These are phyloP conservation scores for Planiliza haematocheilus DNA, from an alignment of 2,113 vertebrate species.

Conservation along the genomic window DNA sequence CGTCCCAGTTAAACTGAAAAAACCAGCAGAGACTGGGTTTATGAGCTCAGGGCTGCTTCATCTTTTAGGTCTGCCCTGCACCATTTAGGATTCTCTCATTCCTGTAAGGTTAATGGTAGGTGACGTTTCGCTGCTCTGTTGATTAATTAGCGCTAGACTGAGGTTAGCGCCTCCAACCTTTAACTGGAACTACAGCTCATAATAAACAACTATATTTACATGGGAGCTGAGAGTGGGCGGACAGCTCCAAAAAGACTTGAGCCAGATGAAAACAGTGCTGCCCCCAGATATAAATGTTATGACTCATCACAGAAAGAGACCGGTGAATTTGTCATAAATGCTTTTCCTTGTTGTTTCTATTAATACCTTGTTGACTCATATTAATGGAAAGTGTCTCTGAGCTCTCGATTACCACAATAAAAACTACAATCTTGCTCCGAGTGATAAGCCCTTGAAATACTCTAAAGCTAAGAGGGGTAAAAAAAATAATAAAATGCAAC, in stretches of 20 bases:
- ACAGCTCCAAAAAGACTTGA: slow-evolving; percentile 40
- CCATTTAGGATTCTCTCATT: slow-evolving; percentile 58
- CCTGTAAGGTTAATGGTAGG: slow-evolving; percentile 70
- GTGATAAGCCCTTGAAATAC: slow-evolving; percentile 38
- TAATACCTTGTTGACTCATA: slow-evolving; percentile 54
- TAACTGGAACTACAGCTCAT: slow-evolving; percentile 46
- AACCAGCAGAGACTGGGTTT: background rate
- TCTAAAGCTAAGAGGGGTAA: slow-evolving; percentile 13
- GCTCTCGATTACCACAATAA: slow-evolving; percentile 38
- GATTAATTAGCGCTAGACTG: slow-evolving; percentile 72
- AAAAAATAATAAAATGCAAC: slow-evolving; percentile 34
- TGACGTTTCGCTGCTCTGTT: slow-evolving; percentile 50
- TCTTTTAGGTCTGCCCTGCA: slow-evolving; percentile 13
- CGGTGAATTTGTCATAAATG: slow-evolving; percentile 17
- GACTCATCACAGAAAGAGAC: slow-evolving; percentile 39
- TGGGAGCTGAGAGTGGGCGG: slow-evolving; percentile 38
- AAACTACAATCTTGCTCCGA: slow-evolving; percentile 33
- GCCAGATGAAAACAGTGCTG: slow-evolving; percentile 42
- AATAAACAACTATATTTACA: slow-evolving; percentile 77
- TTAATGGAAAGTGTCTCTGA: slow-evolving; percentile 41
- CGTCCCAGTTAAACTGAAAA: background rate
- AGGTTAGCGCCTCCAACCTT: slow-evolving; percentile 69
- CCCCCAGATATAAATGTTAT: slow-evolving; percentile 49
- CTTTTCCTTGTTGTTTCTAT: slow-evolving; percentile 40
- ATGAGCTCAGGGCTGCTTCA: slow-evolving; percentile 2